These are phyloP conservation scores for Puma concolor DNA, from an alignment of 2,113 vertebrate species.

Conservation along the genomic window DNA sequence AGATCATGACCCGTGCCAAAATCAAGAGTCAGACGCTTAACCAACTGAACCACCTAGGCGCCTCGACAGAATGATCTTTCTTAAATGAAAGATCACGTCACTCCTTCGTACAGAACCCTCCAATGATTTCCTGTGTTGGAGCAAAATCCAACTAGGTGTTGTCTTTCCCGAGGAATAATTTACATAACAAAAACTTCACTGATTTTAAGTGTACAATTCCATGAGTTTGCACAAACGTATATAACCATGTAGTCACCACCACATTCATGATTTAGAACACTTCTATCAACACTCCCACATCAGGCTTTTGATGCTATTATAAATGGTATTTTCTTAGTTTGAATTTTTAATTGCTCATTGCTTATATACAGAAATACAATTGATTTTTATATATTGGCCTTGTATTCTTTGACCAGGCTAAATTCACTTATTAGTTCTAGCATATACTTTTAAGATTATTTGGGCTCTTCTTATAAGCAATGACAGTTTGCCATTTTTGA, in stretches of 20 bases:
- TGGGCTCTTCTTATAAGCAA: neutral
- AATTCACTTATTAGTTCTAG: neutral
- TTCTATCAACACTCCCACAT: neutral
- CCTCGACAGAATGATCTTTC: neutral
- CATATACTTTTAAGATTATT: neutral
- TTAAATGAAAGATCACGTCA: neutral
- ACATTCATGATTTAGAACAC: neutral
- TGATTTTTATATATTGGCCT: neutral
- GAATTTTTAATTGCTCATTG: neutral
- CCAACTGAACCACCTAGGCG: neutral
- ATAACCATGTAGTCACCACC: neutral
- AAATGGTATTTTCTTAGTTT: neutral
- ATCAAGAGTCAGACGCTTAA: neutral
- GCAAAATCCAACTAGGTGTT: neutral
- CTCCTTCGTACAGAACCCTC: neutral
- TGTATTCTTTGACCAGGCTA: neutral
- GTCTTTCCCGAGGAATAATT: neutral
- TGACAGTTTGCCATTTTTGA: neutral
- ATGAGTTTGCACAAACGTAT: neutral
- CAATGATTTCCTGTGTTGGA: neutral
- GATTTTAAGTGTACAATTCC: neutral
- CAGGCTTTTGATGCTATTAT: neutral
- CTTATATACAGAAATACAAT: neutral
- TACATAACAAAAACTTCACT: neutral
- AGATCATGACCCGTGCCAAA: neutral